A percentile compares a stretch with the other conserved stretches of the same genome.
Evolutionary conservation across 2,113 vertebrate species (phyloP).

Genomic region (Bubo blakistoni): DNA sequence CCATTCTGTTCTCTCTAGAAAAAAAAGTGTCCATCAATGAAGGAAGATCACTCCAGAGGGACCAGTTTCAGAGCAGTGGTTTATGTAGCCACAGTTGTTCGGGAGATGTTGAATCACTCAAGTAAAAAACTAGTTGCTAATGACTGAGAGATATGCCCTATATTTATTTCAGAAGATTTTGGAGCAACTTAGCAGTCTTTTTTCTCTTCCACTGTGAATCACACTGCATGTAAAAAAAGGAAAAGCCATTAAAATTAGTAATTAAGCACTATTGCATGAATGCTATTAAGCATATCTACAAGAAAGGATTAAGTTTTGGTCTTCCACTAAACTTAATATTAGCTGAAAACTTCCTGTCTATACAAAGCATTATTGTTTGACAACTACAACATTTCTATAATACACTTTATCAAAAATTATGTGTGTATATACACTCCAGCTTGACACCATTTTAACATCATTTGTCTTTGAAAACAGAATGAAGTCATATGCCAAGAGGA

Average conservation of each 20-base stretch:
- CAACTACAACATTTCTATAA: neutral
- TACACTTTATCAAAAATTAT: neutral
- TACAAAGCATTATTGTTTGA: neutral
- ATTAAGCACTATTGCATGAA: neutral
- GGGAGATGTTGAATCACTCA: neutral
- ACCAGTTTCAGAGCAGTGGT: neutral
- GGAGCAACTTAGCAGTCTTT: neutral
- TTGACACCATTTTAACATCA: neutral
- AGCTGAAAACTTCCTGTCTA: neutral
- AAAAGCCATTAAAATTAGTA: neutral
- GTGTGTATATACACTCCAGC: neutral
- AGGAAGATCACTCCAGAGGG: neutral
- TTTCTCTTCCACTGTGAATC: neutral
- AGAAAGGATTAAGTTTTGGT: neutral
- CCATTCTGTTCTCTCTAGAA: neutral
- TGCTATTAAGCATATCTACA: neutral
- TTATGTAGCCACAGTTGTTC: neutral
- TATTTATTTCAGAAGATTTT: neutral
- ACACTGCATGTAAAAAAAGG: neutral
- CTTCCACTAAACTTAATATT: neutral
- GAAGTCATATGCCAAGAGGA: neutral
- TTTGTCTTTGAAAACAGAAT: neutral
- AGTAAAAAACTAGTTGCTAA: neutral
- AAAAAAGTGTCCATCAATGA: neutral
- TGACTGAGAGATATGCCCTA: neutral